Conservation (phyloP, 2,113 vertebrate genomes). For the Alces alces region DNA sequence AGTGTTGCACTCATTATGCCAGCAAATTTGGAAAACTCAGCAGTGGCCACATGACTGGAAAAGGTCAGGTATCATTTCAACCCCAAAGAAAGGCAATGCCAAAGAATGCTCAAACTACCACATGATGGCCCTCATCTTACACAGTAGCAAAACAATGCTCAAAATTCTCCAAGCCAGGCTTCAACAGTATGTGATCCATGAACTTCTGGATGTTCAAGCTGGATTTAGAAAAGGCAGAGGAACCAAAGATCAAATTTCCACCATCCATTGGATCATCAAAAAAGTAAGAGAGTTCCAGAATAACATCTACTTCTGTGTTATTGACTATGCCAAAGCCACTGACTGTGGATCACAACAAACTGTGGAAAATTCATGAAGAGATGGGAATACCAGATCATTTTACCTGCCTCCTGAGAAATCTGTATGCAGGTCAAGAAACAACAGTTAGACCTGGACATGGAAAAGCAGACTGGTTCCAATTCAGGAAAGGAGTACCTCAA, state of each 20-base stretch:
- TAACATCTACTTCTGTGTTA: background rate
- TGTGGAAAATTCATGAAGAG: background rate
- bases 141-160: background rate
- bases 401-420: background rate
- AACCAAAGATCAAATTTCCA: background rate
- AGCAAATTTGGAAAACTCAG: background rate
- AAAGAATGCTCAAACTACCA: background rate
- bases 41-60: too few relatives aligned
- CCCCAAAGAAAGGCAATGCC: background rate
- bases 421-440: background rate
- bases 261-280: rapidly evolving
- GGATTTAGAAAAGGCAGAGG: background rate
- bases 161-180: background rate
- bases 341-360: background rate
- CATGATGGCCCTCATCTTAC: background rate
- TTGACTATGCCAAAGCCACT: background rate
- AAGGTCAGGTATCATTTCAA: background rate
- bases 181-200: background rate
- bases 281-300: background rate
- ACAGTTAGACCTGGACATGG: background rate
- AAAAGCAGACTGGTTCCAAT: background rate
- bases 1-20: background rate
- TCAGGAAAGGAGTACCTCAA: background rate
- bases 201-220: background rate
- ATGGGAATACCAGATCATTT: background rate